Percentiles rank a stretch among this genome's conserved stretches.
phyloP scores from a whole-genome alignment of 2,888 invertebrate species.

The Ophonus ardosiacus region DNA sequence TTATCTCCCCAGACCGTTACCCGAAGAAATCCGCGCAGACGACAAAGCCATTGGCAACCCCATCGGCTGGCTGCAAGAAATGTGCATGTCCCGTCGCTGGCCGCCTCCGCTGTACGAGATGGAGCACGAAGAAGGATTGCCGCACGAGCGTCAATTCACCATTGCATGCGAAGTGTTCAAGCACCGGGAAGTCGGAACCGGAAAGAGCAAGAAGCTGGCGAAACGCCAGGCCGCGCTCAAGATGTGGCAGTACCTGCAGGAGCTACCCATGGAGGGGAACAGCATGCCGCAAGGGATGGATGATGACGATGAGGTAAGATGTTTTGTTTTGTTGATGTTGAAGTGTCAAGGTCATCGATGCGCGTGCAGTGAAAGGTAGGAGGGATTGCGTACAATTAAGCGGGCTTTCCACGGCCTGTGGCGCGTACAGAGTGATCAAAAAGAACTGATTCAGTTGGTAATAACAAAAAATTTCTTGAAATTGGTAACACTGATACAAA shows the following conservation, averaged over 20 bases:
- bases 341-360: too few species aligned
- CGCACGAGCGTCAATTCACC: constrained; percentile 96
- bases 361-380: too few species aligned
- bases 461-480: too few species aligned
- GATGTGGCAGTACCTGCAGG: constrained; percentile 93
- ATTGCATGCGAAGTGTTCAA: constrained; percentile 93
- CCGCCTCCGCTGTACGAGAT: constrained; percentile 96
- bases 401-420: too few species aligned
- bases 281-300: constrained; percentile 80
- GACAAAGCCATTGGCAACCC: constrained; percentile 94
- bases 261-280: constrained; percentile 84
- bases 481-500: too few species aligned
- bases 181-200: constrained; percentile 90
- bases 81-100: constrained; percentile 97
- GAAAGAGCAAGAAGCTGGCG: constrained; percentile 97
- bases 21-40: constrained; percentile 76
- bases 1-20: constrained; percentile 74
- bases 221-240: constrained; percentile 97
- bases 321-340: neutral
- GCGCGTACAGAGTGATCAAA: too few species aligned
- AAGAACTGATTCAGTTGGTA: too few species aligned
- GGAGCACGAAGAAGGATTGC: constrained; percentile 91
- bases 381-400: too few species aligned
- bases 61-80: constrained; percentile 95
- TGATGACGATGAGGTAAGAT: constrained; percentile 84